These are phyloP conservation scores for Erebia aethiops DNA, from an alignment of 2,888 invertebrate genomes.

Conservation along the genomic window DNA sequence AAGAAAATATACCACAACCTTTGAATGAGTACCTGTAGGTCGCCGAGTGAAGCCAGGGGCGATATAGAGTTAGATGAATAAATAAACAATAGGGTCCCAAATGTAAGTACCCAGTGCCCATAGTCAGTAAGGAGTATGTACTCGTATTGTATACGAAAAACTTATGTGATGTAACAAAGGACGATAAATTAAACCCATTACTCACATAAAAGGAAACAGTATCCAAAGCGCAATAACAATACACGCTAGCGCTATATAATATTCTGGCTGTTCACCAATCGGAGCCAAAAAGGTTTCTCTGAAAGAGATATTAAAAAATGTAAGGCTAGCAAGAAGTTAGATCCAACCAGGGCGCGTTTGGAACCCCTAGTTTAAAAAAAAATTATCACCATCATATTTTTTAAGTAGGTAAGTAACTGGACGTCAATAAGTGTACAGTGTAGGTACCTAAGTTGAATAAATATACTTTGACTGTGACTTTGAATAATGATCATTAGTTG, in stretches of 20 bases:
- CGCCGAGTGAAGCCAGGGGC: no score
- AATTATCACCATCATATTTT: no score
- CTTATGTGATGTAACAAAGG: conserved; percentile 39
- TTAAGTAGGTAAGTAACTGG: no score
- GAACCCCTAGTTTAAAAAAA: no score
- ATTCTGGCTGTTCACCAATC: conserved; percentile 58
- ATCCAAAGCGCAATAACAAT: conserved; percentile 67
- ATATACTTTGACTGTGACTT: no score
- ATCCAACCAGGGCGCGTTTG: no score
- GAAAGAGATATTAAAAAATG: conserved; percentile 50
- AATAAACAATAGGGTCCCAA: conserved; percentile 25
- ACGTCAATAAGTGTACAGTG: no score
- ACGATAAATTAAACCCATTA: conserved; percentile 43
- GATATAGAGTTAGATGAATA: conserved; percentile 11
- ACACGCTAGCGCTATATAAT: conserved; percentile 59
- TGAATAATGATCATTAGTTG: no score
- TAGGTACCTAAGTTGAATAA: rapidly evolving
- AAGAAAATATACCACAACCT: no score
- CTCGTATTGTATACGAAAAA: conserved; percentile 36
- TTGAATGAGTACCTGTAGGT: no score
- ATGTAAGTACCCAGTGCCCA: conserved; percentile 37
- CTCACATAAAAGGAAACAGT: conserved; percentile 69
- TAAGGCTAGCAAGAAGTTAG: no score
- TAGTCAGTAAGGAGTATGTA: conserved; percentile 32
- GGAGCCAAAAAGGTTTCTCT: conserved; percentile 66